Percentiles rank a stretch among this genome's conserved stretches.
Evolutionary conservation across 2,113 vertebrate species (phyloP).

Genomic region (Noctilio leporinus): DNA sequence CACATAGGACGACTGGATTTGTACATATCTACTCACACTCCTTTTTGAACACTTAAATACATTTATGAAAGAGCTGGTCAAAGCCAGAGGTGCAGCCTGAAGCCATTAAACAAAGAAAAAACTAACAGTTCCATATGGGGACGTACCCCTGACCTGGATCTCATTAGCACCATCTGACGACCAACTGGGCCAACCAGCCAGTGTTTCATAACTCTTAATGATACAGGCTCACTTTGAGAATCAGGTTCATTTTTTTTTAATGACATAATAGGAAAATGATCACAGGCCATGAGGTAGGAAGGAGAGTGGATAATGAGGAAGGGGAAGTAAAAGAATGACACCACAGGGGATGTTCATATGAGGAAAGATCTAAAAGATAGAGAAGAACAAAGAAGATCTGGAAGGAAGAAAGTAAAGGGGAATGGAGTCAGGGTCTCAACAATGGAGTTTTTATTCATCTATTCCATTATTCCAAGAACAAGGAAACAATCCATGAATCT

Average conservation of each 20-base stretch:
- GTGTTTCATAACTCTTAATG: conserved; percentile 69
- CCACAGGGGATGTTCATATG: conserved; percentile 57
- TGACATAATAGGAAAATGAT: conserved; percentile 75
- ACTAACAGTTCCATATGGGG: conserved; percentile 60
- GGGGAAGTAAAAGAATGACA: conserved; percentile 69
- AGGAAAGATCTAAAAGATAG: conserved; percentile 65
- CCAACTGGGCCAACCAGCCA: conserved; percentile 66
- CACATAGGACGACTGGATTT: not conserved
- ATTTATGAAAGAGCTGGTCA: conserved; percentile 55
- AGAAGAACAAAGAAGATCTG: conserved; percentile 61
- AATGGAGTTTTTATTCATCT: conserved; percentile 63
- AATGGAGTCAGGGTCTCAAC: conserved; percentile 35
- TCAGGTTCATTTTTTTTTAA: conserved; percentile 66
- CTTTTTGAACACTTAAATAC: conserved; percentile 56
- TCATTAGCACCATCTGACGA: conserved; percentile 73
- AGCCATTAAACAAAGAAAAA: conserved; percentile 66
- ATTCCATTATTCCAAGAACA: conserved; percentile 61
- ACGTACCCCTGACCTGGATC: conserved; percentile 68
- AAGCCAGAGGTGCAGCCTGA: conserved; percentile 53
- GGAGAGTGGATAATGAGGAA: conserved; percentile 74
- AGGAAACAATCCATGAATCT: conserved; percentile 53
- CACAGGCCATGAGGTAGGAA: conserved; percentile 69
- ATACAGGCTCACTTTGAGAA: conserved; percentile 69
- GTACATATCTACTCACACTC: conserved; percentile 1
- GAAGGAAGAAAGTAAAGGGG: conserved; percentile 58